phyloP scores from a whole-genome alignment of 2,888 invertebrate genomes.

The Orthosia incerta region DNA sequence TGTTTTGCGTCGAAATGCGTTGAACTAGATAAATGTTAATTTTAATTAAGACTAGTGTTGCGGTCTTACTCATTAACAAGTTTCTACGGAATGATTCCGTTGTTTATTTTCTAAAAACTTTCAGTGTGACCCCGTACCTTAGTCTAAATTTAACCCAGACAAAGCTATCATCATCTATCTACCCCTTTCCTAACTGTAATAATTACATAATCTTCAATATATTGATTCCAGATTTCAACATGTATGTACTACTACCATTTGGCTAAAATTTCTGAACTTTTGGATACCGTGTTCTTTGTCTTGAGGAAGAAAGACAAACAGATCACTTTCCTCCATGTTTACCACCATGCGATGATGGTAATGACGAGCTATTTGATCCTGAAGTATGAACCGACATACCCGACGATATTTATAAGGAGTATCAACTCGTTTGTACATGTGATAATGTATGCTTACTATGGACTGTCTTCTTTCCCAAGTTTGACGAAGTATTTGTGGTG shows the following conservation, averaged over 20 bases:
- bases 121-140: no score
- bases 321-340: constrained; percentile 97
- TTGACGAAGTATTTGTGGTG: not conserved
- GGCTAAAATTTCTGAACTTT: constrained; percentile 94
- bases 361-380: constrained; percentile 94
- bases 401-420: constrained; percentile 87
- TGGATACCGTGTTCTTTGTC: constrained; percentile 96
- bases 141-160: no score
- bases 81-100: no score
- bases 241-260: constrained; percentile 92
- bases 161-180: no score
- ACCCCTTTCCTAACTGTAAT: no score
- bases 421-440: constrained; percentile 95
- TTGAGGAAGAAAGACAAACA: constrained; percentile 78
- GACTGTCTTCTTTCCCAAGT: constrained; percentile 93
- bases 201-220: no score
- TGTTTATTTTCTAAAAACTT: no score
- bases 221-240: constrained; percentile 78
- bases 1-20: no score
- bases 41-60: no score
- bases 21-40: no score
- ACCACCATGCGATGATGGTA: constrained; percentile 96
- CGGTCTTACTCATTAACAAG: no score
- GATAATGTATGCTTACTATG: constrained; percentile 95
- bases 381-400: constrained; percentile 93